These are phyloP conservation scores for Perccottus glenii DNA, from an alignment of 2,113 vertebrate genomes.

Conservation along the genomic window DNA sequence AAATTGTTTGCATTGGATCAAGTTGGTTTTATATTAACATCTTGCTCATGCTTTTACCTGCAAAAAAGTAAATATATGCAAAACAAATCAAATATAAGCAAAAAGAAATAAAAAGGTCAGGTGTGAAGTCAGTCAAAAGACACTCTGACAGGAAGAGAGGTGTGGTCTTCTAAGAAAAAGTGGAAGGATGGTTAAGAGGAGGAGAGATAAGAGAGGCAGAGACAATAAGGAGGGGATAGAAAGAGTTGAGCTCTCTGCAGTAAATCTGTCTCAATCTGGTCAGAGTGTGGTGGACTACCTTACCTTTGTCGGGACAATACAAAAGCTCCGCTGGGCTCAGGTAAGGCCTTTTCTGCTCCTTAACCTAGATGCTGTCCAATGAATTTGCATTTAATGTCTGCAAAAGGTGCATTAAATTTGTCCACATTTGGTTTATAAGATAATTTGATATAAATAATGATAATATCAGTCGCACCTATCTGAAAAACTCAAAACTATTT, in stretches of 20 bases:
- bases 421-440: too few species aligned
- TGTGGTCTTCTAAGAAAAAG: constrained; percentile 35
- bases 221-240: constrained; percentile 46
- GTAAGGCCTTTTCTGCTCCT: constrained; percentile 33
- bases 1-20: neutral
- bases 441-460: too few species aligned
- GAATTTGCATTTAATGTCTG: too few species aligned
- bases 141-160: constrained; percentile 32
- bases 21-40: too few species aligned
- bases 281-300: constrained; percentile 44
- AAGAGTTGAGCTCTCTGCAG: constrained; percentile 46
- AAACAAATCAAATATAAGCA: neutral
- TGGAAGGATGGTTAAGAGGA: constrained; percentile 28
- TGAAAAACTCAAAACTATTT: too few species aligned
- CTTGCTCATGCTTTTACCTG: too few species aligned
- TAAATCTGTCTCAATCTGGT: constrained; percentile 71
- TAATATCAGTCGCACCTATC: too few species aligned
- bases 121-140: constrained; percentile 1
- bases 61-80: neutral
- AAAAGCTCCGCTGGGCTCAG: constrained; percentile 21
- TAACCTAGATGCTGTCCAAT: neutral
- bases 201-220: constrained; percentile 29
- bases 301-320: constrained; percentile 17
- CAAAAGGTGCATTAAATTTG: too few species aligned
- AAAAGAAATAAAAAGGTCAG: neutral